These are phyloP conservation scores for Orthosia incerta DNA, from an alignment of 2,888 invertebrate genomes.

Conservation along the genomic window DNA sequence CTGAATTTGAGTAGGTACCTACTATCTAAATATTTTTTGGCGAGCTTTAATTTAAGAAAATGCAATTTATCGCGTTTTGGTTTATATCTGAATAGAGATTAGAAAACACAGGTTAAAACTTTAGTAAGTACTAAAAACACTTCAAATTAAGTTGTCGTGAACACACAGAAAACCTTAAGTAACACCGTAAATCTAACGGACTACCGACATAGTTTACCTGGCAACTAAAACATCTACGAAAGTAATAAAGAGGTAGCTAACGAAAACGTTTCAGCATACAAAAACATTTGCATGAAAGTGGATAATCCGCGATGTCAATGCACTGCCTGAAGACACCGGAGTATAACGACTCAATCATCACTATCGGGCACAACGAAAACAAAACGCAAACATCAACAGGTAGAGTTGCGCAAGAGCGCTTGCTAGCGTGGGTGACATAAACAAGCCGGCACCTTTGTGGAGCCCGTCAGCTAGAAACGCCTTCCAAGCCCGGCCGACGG, in stretches of 20 bases:
- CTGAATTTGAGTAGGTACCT: slow-evolving; percentile 1
- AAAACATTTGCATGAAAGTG: slow-evolving; percentile 12
- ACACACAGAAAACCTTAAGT: not conserved
- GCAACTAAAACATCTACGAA: slow-evolving; percentile 15
- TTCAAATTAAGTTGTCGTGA: not conserved
- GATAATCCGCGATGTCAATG: slow-evolving; percentile 54
- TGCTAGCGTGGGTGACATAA: slow-evolving; percentile 78
- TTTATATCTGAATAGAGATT: not conserved
- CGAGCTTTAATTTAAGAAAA: not conserved
- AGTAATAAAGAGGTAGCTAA: not conserved
- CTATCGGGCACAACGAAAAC: slow-evolving; percentile 64
- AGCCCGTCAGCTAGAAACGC: slow-evolving; percentile 94
- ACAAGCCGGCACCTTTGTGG: slow-evolving; percentile 86
- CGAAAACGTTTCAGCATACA: slow-evolving; percentile 1
- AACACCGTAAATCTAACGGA: not conserved
- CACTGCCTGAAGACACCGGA: slow-evolving; percentile 47
- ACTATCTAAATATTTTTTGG: slow-evolving; percentile 1
- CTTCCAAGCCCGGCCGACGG: slow-evolving; percentile 94
- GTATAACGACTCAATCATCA: slow-evolving; percentile 38
- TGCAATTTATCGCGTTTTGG: too few species aligned
- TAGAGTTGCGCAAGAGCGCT: slow-evolving; percentile 52
- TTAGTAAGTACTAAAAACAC: not conserved
- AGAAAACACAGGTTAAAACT: not conserved
- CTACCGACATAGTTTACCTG: slow-evolving; percentile 31
- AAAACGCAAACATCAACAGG: slow-evolving; percentile 74